Base-by-base conservation (phyloP, 2,113 vertebrate species). In the Colius striatus region DNA sequence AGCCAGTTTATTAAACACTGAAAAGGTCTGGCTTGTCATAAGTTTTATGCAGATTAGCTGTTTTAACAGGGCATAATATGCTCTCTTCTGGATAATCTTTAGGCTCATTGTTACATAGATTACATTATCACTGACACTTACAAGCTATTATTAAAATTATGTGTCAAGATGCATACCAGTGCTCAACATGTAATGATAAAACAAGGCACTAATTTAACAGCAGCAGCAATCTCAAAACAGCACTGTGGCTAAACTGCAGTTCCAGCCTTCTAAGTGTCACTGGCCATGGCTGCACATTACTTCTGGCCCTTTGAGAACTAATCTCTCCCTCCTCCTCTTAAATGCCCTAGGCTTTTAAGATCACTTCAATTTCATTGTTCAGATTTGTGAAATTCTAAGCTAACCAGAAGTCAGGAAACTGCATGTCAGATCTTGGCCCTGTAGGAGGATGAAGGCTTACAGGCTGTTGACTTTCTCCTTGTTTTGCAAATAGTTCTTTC, bases 71-170 rank as follows among this genome's bases (percentile, higher is more conserved):
- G 65, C 84, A 66, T 91, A 94, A 93, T 89, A 95, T 72, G 75
- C 81, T 96, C 74, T 91, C 58, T 11, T 88, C 87, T 84, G 73
- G 84, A 92, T 91, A 34, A 63, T 96, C 88, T 92, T 91, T 84
- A 68, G 90, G 78, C 76, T 87, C 66, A 66, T 82, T 91, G 79
- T 92, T 96, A 90, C 95, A 92, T 16, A 79, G 77, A 94, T 92
- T 79, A 90, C 87, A 92, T 96, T 89, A 89, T 65, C 76, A 84
- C 36, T 95, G 95, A 95, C 94, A 90, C 94, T 96, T 94, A 87
- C 84, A 96, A 97, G 84, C 95, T 91, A 92, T 97, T 96, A 96
- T 96, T 96, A 92, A 96, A 96, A 97, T 96, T 48, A 66, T 3
- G 14, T 88, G 95, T 96, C 96, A 96, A 61, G 76, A 90, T 51